A percentile compares a stretch with the other conserved stretches of the same genome.
Evolutionary conservation across 2,113 vertebrate genomes (phyloP).

Genomic region (Pampusana beccarii): DNA sequence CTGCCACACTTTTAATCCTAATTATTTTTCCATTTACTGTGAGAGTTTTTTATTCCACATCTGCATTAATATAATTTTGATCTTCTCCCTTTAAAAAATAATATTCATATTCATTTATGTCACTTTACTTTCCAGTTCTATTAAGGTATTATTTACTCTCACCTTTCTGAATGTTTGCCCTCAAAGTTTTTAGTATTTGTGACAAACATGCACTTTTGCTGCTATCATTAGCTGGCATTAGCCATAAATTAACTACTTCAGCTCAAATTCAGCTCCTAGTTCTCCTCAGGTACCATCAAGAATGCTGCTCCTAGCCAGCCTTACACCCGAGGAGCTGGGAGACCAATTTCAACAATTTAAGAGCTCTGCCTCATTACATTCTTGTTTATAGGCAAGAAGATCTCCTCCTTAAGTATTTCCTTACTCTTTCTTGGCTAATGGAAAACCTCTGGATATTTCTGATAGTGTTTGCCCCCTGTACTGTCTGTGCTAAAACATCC

Average conservation of each 20-base stretch:
- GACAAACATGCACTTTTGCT: background rate
- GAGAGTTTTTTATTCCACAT: background rate
- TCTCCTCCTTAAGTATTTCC: background rate
- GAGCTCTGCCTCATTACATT: background rate
- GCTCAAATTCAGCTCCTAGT: background rate
- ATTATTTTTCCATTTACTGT: constrained; percentile 15
- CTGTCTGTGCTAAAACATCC: background rate
- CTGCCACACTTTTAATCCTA: background rate
- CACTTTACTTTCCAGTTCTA: background rate
- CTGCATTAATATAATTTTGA: background rate
- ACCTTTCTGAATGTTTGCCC: background rate
- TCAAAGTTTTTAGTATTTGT: background rate
- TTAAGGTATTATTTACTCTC: background rate
- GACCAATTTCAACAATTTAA: background rate
- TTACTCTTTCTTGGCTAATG: background rate
- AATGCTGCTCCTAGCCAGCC: background rate
- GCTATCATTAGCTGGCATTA: background rate
- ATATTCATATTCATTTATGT: background rate
- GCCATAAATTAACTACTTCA: background rate
- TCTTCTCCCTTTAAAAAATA: background rate
- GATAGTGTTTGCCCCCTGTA: background rate
- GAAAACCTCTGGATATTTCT: background rate
- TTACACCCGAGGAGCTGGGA: background rate
- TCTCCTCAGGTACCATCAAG: background rate
- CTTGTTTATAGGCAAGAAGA: background rate